Evolutionary conservation across 1,140 invertebrate species (phyloP).

Genomic region (Polypedilum vanderplanki): DNA sequence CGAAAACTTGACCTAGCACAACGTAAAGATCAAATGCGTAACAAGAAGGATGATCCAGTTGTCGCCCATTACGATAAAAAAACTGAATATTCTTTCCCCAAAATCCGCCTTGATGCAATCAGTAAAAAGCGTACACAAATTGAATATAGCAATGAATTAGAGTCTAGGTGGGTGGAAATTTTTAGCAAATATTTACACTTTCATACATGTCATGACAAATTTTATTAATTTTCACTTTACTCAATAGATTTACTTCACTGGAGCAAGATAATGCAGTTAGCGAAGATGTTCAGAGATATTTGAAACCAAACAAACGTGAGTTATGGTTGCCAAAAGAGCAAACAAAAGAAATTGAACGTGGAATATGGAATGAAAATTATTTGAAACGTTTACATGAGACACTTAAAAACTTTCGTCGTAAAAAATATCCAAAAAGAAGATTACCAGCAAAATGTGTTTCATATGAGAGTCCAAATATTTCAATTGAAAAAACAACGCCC

Average conservation of each 20-base stretch:
- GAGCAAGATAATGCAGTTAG: background rate
- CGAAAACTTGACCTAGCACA: background rate
- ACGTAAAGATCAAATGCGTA: background rate
- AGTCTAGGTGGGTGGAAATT: no score
- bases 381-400: conserved; percentile 39
- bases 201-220: no score
- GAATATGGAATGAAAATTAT: conserved; percentile 39
- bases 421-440: background rate
- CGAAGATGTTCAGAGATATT: background rate
- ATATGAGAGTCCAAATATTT: conserved; percentile 37
- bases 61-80: background rate
- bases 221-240: background rate
- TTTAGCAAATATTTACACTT: background rate
- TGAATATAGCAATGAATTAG: background rate
- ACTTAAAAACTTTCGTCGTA: conserved; percentile 28
- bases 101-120: background rate
- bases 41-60: background rate
- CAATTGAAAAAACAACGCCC: conserved; percentile 45
- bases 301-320: background rate
- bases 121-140: background rate
- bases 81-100: background rate
- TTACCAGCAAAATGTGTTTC: background rate
- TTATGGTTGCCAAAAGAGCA: conserved; percentile 39
- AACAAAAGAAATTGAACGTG: conserved; percentile 38
- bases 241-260: background rate